Evolutionary conservation across 1,140 invertebrate genomes (phyloP), one percentile per base, ranked within the genome.

Genomic region (Trichogramma pretiosum): DNA sequence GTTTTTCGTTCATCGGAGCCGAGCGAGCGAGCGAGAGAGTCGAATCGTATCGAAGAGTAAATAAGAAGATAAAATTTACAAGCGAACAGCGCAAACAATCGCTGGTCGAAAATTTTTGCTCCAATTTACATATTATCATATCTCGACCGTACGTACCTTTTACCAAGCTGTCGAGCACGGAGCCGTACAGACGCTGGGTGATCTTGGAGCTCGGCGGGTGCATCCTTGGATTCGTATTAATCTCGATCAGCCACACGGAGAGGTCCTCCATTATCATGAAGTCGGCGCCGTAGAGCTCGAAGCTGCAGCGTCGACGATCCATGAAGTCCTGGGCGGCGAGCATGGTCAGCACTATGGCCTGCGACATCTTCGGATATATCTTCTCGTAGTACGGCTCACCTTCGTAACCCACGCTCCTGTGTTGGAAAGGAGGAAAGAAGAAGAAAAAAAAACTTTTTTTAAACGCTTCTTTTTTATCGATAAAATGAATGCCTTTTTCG

Each of bases 241-340:
- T 93, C 72, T 96, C 92, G 54, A 96, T 89, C 34, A 96, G 68
- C 84, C 90, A 93, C 0, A 91, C 89, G 48, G 81, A 79, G 43
- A 85, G 85, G 58, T 91, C 85, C 58, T 92, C 84, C 53, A 87
- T 84, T 13, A 85, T 60, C 75, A 95, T 85, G 63, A 95, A 95
- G 71, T 95, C 93, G 32, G 90, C 92, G 5, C 91, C 91, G 62
- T 92, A 94, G 14, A 95, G 64, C 65, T 95, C 91, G 67, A 93
- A 95, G 52, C 80, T 81, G 59, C 87, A 88, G 52, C 81, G 82
- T 49, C 83, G 75, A 16, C 79, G 71, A 37, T 86, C 81, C 53
- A 93, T 80, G 18, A 75, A 70, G 49, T 86, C 81, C 60, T 93
- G 88, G 22, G 87, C 79, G 2, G 81, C 77, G 14, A 93, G 65